These are phyloP conservation scores for Ictidomys tridecemlineatus DNA, from an alignment of 2,113 vertebrate species.

Conservation along the genomic window DNA sequence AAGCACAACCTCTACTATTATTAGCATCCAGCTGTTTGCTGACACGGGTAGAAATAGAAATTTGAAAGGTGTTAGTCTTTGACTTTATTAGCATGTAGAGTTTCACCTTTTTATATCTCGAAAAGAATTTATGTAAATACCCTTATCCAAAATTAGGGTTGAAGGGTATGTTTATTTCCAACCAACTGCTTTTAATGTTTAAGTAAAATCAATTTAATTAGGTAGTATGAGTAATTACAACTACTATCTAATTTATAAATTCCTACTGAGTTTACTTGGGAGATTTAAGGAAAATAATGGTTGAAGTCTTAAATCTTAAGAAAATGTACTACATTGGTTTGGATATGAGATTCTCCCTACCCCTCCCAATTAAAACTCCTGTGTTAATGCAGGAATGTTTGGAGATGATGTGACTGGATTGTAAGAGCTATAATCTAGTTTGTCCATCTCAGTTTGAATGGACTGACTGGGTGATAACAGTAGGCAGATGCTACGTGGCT, in stretches of 20 bases:
- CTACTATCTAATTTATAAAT: slow-evolving; percentile 63
- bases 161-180: not conserved
- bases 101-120: not conserved
- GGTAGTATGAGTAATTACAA: not conserved
- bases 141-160: not conserved
- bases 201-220: no score
- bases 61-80: slow-evolving; percentile 48
- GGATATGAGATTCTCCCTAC: no score
- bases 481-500: no score
- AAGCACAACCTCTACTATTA: slow-evolving; percentile 39
- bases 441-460: no score
- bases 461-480: no score
- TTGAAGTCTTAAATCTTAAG: slow-evolving; percentile 56
- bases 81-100: slow-evolving; percentile 39
- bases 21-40: slow-evolving; percentile 68
- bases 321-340: not conserved
- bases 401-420: no score
- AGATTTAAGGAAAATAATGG: slow-evolving; percentile 29
- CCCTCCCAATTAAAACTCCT: no score
- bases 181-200: slow-evolving; percentile 5
- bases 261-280: not conserved
- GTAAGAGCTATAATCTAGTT: no score
- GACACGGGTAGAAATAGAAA: slow-evolving; percentile 63
- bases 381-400: no score
- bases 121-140: not conserved